Evolutionary conservation across 2,113 vertebrate genomes (phyloP), one percentile per base, ranked within the genome.

Genomic region (Boleophthalmus pectinirostris): DNA sequence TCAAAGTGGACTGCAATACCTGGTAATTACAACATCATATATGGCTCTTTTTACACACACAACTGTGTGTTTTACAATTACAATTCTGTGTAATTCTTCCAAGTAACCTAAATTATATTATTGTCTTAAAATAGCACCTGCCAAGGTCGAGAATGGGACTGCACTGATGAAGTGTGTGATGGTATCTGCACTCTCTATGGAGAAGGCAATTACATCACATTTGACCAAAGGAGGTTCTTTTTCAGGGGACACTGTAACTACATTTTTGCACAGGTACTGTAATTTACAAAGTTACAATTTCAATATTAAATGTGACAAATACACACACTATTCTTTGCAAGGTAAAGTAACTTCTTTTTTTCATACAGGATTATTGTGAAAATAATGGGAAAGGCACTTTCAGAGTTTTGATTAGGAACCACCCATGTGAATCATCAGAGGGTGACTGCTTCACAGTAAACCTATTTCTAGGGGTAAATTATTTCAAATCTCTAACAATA

Each of bases 181-280:
- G 93, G 89, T 75, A 95, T 93, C 0, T 99, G 97, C 20, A 89
- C 93, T 1, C 93, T 95, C 69, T 98, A 96, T 3, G 98, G 98
- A 75, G 94, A 97, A 23, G 96, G 97, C 0, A 95, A 99, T 91
- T 96, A 95, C 68, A 91, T 91, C 66, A 98, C 95, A 24, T 98
- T 97, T 73, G 97, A 99, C 33, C 93, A 95, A 10, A 95, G 92
- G 78, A 93, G 92, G 61, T 99, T 94, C 69, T 91, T 88, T 68
- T 99, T 97, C 81, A 92, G 83, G 23, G 97, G 97, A 23, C 91
- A 92, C 47, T 99, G 98, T 92, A 91, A 94, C 93, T 97, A 99
- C 71, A 90, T 91, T 0, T 91, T 98, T 71, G 56, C 93, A 14
- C 95, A 99, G 96, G 97, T 99, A 93, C 29, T 13, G 12, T 56